Evolutionary conservation across 2,888 invertebrate genomes (phyloP), one percentile per base, ranked within the genome.

Genomic region (Ypsolopha scabrella): DNA sequence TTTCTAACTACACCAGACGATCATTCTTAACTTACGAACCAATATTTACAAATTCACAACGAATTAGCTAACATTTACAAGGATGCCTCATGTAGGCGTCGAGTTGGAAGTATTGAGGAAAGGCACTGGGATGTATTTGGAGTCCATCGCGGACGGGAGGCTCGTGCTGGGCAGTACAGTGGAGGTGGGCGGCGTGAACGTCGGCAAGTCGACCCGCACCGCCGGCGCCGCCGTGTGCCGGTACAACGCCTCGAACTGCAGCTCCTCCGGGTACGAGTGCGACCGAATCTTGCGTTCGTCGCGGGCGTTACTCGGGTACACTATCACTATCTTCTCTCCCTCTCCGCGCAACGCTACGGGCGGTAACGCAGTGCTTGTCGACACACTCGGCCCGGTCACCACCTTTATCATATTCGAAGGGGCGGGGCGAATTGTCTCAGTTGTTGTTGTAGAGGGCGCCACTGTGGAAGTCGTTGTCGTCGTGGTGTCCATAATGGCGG

Each of bases 201-300:
- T 90, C 9, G 90, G 90, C 56, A 90, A 64, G 57, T 90, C 88
- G n/a, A 90, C 88, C 44, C 88, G 74, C 6, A 89, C 55, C 6
- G 1, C 53, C 39, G 53, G 78, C 51, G 76, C 73, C 4, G 76
- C 75, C 14, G 87, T 80, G 60, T 80, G 87, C 45, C 70, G 72
- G 61, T 87, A 87, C 53, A 87, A 58, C 38, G 83, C 85, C 58
- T 87, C 87, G 59, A 87, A 87, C 59, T 87, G 87, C 62, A 87
- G 61, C 61, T 87, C 86, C 55, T 87, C 87, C 0, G 87, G 82
- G 59, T 80, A 80, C 6, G 86, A 83, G 55, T 86, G 87, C 1
- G 87, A 86, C 39, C 76, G 73, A 57, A 87, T 86, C 62, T 83
- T 87, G 9, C 87, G 68, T 55, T 87, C 87, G 56, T 87, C 86